Percentiles rank a stretch among this genome's conserved stretches.
phyloP scores from a whole-genome alignment of 2,888 invertebrate genomes.

The Salticus scenicus region DNA sequence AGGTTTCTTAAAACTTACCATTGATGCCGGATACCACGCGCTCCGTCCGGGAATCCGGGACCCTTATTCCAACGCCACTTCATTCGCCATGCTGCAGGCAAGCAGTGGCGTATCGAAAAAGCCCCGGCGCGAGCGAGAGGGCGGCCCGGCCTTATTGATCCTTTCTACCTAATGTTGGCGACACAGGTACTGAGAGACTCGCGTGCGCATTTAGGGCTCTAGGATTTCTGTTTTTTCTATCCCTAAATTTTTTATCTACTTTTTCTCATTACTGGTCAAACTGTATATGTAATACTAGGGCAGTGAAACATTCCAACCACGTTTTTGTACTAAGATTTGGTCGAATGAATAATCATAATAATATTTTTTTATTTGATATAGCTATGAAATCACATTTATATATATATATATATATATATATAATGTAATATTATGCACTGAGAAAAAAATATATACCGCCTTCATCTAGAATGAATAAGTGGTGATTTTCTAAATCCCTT shows the following conservation, averaged over 20 bases:
- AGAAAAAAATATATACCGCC: no score
- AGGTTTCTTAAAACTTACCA: neutral
- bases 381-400: no score
- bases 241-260: no score
- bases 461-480: no score
- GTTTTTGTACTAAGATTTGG: no score
- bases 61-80: conserved; percentile 2
- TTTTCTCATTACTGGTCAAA: neutral
- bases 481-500: no score
- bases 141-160: conserved; percentile 60
- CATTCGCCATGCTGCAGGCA: conserved; percentile 12
- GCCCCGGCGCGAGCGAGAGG: conserved; percentile 27
- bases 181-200: conserved; percentile 51
- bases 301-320: no score
- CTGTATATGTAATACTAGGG: neutral
- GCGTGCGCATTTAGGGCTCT: neutral
- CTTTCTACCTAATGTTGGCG: conserved; percentile 49
- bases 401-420: no score
- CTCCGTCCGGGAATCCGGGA: conserved; percentile 14
- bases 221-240: no score
- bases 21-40: conserved; percentile 8
- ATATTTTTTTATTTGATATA: no score
- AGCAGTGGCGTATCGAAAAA: neutral
- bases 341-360: no score
- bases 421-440: no score